Evolutionary conservation across 2,113 vertebrate genomes (phyloP).

Genomic region (Lates calcarifer): DNA sequence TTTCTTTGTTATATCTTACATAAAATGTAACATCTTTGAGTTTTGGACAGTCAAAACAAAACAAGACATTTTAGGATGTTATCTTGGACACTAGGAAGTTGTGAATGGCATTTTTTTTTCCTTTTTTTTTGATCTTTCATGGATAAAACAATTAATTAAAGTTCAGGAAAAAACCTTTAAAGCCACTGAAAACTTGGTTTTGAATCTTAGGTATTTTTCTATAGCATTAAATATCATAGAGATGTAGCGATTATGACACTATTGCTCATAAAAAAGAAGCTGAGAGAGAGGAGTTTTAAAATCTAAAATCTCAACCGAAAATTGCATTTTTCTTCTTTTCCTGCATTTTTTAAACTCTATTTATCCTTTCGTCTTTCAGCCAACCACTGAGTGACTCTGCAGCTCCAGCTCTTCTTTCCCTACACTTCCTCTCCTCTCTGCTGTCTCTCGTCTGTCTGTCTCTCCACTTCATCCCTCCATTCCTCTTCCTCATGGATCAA

Average conservation of each 20-base stretch:
- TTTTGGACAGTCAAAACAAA: background rate
- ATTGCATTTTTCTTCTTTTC: background rate
- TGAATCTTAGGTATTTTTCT: background rate
- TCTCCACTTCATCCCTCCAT: slow-evolving; percentile 38
- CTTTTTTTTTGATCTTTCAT: background rate
- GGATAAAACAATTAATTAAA: background rate
- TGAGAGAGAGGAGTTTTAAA: background rate
- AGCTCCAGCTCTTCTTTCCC: slow-evolving; percentile 49
- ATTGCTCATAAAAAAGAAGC: background rate
- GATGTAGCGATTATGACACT: background rate
- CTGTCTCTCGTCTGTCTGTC: slow-evolving; percentile 36
- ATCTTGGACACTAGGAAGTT: background rate
- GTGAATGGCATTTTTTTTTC: background rate
- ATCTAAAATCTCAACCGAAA: background rate
- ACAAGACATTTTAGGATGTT: background rate
- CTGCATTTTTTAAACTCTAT: background rate
- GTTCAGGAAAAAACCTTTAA: background rate
- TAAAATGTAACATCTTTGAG: background rate
- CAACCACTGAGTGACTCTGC: slow-evolving; percentile 26
- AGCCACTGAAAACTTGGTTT: background rate
- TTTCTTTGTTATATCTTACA: too few species aligned
- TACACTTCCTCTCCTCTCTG: slow-evolving; percentile 15
- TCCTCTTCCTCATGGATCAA: slow-evolving; percentile 70
- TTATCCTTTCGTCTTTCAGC: slow-evolving; percentile 1
- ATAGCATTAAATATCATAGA: too few species aligned